Evolutionary conservation across 2,888 invertebrate species (phyloP).

Genomic region (Chrysolina oricalcia): DNA sequence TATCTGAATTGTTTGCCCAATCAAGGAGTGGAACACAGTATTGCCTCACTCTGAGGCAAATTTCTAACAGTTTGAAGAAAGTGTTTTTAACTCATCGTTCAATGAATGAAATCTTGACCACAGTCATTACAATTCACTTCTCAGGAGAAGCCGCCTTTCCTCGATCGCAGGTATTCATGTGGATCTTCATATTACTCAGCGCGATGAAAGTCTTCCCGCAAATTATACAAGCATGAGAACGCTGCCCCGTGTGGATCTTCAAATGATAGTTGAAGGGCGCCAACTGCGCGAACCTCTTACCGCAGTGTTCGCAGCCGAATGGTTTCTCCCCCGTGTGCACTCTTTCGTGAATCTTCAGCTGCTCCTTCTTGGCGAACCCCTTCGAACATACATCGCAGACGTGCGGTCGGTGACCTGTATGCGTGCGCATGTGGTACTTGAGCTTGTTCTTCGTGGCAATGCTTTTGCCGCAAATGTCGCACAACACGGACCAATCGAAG

Average conservation of each 20-base stretch:
- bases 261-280: conserved; percentile 77
- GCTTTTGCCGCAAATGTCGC: conserved; percentile 68
- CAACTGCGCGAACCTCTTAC: conserved; percentile 72
- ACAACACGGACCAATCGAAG: conserved; percentile 73
- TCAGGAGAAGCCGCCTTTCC: neutral
- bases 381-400: conserved; percentile 70
- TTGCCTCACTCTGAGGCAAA: no score
- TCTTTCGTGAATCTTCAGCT: conserved; percentile 65
- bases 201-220: conserved; percentile 72
- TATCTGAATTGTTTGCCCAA: no score
- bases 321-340: conserved; percentile 68
- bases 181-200: conserved; percentile 42
- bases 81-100: no score
- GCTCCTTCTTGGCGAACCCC: conserved; percentile 71
- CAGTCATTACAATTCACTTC: neutral
- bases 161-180: conserved; percentile 42
- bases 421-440: conserved; percentile 66
- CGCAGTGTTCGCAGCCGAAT: conserved; percentile 63
- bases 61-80: no score
- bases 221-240: conserved; percentile 73
- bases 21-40: no score
- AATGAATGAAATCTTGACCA: no score
- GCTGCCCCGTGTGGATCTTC: conserved; percentile 77
- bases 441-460: conserved; percentile 67
- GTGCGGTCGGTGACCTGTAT: conserved; percentile 72